Base-by-base conservation (phyloP, 2,113 vertebrate species). In the Puffinus mauretanicus region DNA sequence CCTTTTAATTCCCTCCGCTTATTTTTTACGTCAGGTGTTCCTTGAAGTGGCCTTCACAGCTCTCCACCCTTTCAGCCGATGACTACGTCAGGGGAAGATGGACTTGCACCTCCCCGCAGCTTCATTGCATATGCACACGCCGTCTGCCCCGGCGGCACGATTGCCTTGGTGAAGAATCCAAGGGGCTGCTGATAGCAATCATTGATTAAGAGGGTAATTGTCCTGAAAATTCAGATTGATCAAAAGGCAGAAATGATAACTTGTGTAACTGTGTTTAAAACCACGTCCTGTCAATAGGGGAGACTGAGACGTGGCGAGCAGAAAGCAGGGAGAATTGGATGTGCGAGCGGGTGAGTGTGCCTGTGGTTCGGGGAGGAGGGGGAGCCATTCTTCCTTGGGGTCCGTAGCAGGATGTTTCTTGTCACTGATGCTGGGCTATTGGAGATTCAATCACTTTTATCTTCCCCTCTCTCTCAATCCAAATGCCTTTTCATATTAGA, bases 381-480 rank as follows among this genome's bases (percentile, higher is more conserved):
- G 95, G 87, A 67, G 96, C 96, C 97, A 97, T 98, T 97, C 96
- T 98, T 98, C 97, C 98, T 97, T 95, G 92, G 97, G 98, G 98
- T 97, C 96, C 94, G 6, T 86, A 86, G 96, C 97, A 98, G 98
- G 98, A 98, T 98, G 97, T 97, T 98, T 98, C 98, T 97, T 98
- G 98, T 98, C 98, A 98, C 97, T 97, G 97, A 98, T 82, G 57
- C 98, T 97, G 97, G 97, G 97, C 98, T 98, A 97, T 98, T 98
- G 98, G 97, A 98, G 98, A 98, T 98, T 98, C 98, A 98, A 98
- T 98, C 98, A 98, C 98, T 98, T 98, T 98, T 98, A 98, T 98
- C 98, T 98, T 97, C 95, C 97, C 97, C 96, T 97, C 97, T 98
- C 97, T 98, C 98, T 98, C 98, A 97, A 97, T 98, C 98, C 98